Evolutionary conservation across 2,113 vertebrate genomes (phyloP), one percentile per base, ranked within the genome.

Genomic region (Percopsis transmontana): DNA sequence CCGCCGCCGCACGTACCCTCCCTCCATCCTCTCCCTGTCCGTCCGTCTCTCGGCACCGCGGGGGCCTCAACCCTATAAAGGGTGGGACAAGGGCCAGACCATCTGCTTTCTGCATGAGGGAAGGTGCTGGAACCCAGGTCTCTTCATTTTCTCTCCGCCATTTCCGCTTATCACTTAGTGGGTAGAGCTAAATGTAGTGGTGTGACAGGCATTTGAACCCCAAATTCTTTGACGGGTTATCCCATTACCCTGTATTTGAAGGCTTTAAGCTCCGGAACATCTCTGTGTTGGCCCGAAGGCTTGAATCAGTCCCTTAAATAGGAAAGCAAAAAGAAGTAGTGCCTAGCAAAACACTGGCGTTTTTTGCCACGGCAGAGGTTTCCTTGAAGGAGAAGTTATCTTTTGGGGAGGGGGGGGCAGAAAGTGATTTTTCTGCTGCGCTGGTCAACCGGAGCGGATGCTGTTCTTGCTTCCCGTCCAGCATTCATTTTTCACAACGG

Each of bases 91-190:
- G 64, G 65, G 81, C 38, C 73, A 73, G 75, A 73, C 70, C 79
- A 83, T 89, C 85, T 89, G 86, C 80, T 86, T 83, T 87, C 82
- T 80, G 74, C 74, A 73, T 84, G 62, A 68, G 42, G 27, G 62
- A 68, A 47, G 27, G 64, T 51, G 42, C 56, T 1, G 33, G 41
- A 53, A 58, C 62, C 48, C 57, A 47, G 72, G 70, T 76, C 59
- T 59, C 56, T 45, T 27, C 65, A 70, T 82, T 78, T 74, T 79
- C 67, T 71, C 57, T 58, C 73, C 82, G 67, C 66, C 68, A 60
- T 83, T 87, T 81, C 75, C 40, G 82, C 85, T 86, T 73, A 89
- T 84, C 80, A 67, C 78, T 13, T 42, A 38, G 18, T 18, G 53
- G 45, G 12, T 5, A n/a, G 47, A 59, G 57, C 62, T 63, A 74